Evolutionary conservation across 2,113 vertebrate species (phyloP).

Genomic region (Brienomyrus longianalis): DNA sequence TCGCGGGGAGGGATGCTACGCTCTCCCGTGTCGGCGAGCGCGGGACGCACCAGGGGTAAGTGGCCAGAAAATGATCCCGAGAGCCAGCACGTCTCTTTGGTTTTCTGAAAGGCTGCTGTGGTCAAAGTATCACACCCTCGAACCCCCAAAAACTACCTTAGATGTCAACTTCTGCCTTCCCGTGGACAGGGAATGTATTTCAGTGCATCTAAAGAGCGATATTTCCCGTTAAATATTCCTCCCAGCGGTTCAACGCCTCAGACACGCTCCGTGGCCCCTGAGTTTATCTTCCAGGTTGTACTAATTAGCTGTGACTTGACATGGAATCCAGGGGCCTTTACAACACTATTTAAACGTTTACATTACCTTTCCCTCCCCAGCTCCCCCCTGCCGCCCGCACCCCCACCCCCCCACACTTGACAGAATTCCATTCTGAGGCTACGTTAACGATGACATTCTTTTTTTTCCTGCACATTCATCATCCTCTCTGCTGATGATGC

Average conservation of each 20-base stretch:
- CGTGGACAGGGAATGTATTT: not conserved
- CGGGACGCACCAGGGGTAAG: not conserved
- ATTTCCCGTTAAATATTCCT: slow-evolving; percentile 10
- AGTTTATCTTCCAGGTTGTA: slow-evolving; percentile 6
- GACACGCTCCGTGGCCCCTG: not conserved
- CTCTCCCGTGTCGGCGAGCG: not conserved
- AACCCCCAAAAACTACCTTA: not conserved
- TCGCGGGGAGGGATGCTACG: not conserved
- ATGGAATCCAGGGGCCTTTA: slow-evolving; percentile 18
- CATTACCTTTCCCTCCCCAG: not conserved
- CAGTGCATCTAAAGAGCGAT: not conserved
- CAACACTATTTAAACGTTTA: slow-evolving; percentile 13
- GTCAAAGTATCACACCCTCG: not conserved
- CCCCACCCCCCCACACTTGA: not conserved
- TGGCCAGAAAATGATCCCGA: not conserved
- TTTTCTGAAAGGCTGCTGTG: slow-evolving; percentile 10
- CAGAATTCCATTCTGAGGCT: not conserved
- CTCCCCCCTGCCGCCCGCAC: too few relatives aligned
- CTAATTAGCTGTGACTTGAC: slow-evolving; percentile 22
- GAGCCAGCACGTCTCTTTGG: not conserved
- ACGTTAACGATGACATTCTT: not conserved
- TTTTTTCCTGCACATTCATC: not conserved
- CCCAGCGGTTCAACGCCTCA: not conserved
- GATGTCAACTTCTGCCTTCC: slow-evolving; percentile 4
- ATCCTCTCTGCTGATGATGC: not conserved